Conservation (phyloP, 2,797 vertebrate genomes). For the Sebastiscus tertius region DNA sequence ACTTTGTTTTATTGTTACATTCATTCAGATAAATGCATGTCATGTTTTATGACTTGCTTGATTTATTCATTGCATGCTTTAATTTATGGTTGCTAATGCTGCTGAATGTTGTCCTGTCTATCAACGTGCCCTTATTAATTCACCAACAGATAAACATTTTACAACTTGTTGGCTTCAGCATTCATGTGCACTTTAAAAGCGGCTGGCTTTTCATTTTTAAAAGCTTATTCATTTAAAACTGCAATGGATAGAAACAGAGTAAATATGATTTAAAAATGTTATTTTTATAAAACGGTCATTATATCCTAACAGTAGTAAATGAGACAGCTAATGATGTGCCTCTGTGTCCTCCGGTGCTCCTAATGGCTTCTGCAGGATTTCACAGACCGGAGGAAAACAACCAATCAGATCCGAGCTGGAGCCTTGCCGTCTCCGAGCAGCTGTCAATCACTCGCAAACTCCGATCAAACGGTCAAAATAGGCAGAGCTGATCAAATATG, state of each 20-base stretch:
- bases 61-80: neutral
- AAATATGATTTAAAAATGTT: too few species aligned
- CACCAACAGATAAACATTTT: neutral
- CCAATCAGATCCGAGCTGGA: too few species aligned
- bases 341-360: too few species aligned
- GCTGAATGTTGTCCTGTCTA: neutral
- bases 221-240: neutral
- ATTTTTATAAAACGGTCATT: too few species aligned
- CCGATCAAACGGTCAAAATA: too few species aligned
- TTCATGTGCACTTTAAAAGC: neutral
- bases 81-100: neutral
- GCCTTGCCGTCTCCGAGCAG: too few species aligned
- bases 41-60: neutral
- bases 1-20: neutral
- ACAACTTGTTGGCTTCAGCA: neutral
- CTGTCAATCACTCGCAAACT: too few species aligned
- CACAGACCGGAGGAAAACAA: too few species aligned
- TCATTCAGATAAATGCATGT: neutral
- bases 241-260: too few species aligned
- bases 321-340: accelerated
- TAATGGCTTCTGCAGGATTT: too few species aligned
- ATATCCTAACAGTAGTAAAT: too few species aligned
- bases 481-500: too few species aligned
- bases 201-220: neutral
- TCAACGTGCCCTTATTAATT: neutral